Evolutionary conservation across 1,140 invertebrate genomes (phyloP).

Genomic region (Venustaconcha ellipsiformis): DNA sequence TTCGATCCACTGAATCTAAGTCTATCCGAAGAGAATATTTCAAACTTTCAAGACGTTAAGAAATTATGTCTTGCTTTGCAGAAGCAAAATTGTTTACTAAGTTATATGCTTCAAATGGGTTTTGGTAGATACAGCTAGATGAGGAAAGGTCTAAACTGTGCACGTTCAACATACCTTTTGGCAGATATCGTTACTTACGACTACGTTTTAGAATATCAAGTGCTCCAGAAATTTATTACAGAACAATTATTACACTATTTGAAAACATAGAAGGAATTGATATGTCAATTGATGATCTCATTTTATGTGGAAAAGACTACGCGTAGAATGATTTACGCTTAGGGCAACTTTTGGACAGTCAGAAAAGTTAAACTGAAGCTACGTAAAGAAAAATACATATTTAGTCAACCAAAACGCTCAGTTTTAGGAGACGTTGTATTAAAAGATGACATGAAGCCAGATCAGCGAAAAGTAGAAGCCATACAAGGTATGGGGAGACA

Average conservation of each 20-base stretch:
- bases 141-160: conserved; percentile 24
- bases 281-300: conserved; percentile 65
- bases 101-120: conserved; percentile 65
- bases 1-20: conserved; percentile 40
- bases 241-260: conserved; percentile 56
- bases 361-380: conserved; percentile 30
- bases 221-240: conserved; percentile 57
- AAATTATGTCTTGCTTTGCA: conserved; percentile 49
- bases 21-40: conserved; percentile 33
- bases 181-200: conserved; percentile 46
- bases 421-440: conserved; percentile 66
- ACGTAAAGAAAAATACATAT: conserved; percentile 36
- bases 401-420: conserved; percentile 14
- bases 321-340: conserved; percentile 46
- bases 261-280: conserved; percentile 58
- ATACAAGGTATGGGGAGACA: conserved; percentile 56
- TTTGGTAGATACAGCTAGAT: conserved; percentile 35
- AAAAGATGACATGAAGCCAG: conserved; percentile 56
- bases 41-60: conserved; percentile 33
- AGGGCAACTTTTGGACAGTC: conserved; percentile 24
- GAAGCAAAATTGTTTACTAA: conserved; percentile 68
- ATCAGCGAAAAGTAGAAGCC: conserved; percentile 61
- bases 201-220: conserved; percentile 55
- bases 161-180: conserved; percentile 39
- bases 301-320: conserved; percentile 48